Evolutionary conservation across 2,113 vertebrate genomes (phyloP), one percentile per base, ranked within the genome.

Genomic region (Macrotis lagotis): DNA sequence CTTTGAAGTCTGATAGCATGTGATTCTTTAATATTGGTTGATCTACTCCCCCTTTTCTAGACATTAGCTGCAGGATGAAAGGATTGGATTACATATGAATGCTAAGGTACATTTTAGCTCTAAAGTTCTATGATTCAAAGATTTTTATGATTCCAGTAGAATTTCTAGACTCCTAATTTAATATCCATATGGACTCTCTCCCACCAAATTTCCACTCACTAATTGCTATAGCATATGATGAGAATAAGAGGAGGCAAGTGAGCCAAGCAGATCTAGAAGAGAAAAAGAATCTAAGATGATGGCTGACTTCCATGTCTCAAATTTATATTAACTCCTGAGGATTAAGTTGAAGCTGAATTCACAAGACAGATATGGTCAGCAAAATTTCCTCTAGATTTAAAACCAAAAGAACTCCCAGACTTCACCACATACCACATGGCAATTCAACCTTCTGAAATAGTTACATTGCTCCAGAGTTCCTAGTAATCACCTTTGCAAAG

Each of bases 341-440:
- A 92, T 94, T 88, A n/a, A 95, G 48, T 93, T 83, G 94, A 95
- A 37, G 26, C 93, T 97, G 92, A 96, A 95, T 93, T 96, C 83
- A 92, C 74, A 92, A 96, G 96, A 96, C 51, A 91, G 93, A 96
- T 53, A 31, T 50, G 89, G 90, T 97, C 96, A 95, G 96, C 96
- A 98, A 95, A 95, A 93, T 95, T 50, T 59, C 91, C 92, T 92
- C 93, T 50, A 94, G 93, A 94, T 91, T 48, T 47, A 91, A 55
- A 88, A 16, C 4, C 25, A 28, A 90, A 44, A 52, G 91, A 91
- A n/a, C 47, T 94, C 24, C 91, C 48, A n/a, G 44, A 26, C 88
- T 51, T 91, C 55, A 49, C 19, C 28, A 47, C 2, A 37, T 5
- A 48, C 92, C 51, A 83, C 51, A 0, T 94, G 92, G 59, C 55